Evolutionary conservation across 2,113 vertebrate species (phyloP), one percentile per base, ranked within the genome.

Genomic region (Chinchilla lanigera): DNA sequence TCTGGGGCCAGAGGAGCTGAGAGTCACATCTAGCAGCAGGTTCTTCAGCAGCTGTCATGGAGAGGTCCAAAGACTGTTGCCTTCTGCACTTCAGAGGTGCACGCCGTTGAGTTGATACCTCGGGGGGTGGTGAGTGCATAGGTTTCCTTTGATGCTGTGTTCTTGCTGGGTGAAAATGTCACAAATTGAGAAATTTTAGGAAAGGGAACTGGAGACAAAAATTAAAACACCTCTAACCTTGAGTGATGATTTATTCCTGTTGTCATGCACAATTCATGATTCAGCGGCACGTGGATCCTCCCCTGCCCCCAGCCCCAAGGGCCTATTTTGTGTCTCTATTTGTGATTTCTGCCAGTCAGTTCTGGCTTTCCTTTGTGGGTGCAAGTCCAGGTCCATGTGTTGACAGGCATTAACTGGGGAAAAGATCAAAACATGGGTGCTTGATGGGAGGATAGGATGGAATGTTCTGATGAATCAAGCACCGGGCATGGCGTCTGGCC

Each of bases 181-280:
- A 97, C 85, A 96, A 97, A 96, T 75, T 92, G 77, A 96, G 80
- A 58, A 82, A 83, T 95, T 96, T 97, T 94, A 93, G 83, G 92
- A 96, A 97, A 86, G 58, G 77, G 58, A 97, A 94, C 88, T 82
- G 24, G 47, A 87, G 77, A 92, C 92, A 90, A 80, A 91, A 95
- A 77, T 44, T 13, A 94, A 77, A 93, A 87, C 11, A 20, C 44
- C 7, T 30, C 58, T 71, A 87, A 92, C 88, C 73, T 78, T 96
- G 95, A 97, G 96, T 80, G 63, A 65, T 96, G 92, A 98, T 85
- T 98, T 98, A 87, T 63, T 93, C 60, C 93, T 44, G 88, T 92
- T 95, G 97, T 97, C 71, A 19, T 90, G 89, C 97, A 96, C 86
- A 96, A 97, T 95, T 65, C 47, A 0, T 98, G 96, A 97, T 90